Base-by-base conservation (phyloP, 2,113 vertebrate species). In the Neopipo cinnamomea region DNA sequence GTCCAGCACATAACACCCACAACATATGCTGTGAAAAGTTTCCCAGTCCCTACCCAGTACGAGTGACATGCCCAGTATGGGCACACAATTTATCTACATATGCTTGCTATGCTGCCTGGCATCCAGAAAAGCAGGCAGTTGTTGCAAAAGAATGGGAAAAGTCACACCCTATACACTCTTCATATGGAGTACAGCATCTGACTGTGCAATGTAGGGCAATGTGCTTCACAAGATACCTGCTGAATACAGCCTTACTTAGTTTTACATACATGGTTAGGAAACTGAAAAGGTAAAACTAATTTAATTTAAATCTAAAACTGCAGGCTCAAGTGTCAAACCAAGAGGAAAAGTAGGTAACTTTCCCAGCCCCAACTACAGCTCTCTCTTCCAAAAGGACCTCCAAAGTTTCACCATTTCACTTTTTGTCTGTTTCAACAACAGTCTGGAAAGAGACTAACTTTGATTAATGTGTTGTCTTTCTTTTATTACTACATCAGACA, bases 71-170 rank as follows among this genome's bases (percentile, higher is more conserved):
- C 23, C 67, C 79, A 71, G n/a, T 66, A 46, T 33, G 62, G 13
- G 22, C 49, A 58, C 53, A 30, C 53, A 30, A 90, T 73, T 92
- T 90, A 86, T 47, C 56, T 1, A 0, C 59, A 44, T 35, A 42
- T 9, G 42, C 53, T 91, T 1, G 0, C 12, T 17, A 8, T 28
- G 50, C 59, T 0, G 0, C 76, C 66, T 90, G 82, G 58, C 62
- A 85, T 53, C 91, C 82, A 85, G 78, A 79, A 89, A 85, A 72
- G 52, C 62, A 82, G 74, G 47, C 44, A 21, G 62, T 19, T 82
- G 35, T 58, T 83, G 71, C 74, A 91, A 65, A 91, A 93, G 56
- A 85, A 83, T 52, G 39, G 35, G 49, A 80, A 76, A 94, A 95
- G 58, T 90, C 88, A 88, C 20, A 4, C 81, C 39, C 68, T 33